Base-by-base conservation (phyloP, 2,888 invertebrate genomes). In the Diadegma fenestrale region DNA sequence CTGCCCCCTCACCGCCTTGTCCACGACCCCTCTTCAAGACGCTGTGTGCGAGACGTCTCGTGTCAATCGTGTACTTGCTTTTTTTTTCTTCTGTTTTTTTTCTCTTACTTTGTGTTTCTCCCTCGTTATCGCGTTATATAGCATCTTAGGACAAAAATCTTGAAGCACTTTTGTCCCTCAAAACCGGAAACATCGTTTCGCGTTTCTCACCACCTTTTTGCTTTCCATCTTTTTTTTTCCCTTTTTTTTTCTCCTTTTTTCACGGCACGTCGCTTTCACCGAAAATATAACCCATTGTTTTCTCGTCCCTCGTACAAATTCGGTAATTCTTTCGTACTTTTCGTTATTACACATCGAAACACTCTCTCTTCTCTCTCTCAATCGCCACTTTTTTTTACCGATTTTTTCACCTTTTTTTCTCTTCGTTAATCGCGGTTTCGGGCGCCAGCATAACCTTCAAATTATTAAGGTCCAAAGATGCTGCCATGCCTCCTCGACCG, bases 401-500 rank as follows among this genome's bases (percentile, higher is more conserved):
- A 80, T 43, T 33, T 58, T 78, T 58, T 33, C 61, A 54, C 22
- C 8, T 68, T 43, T 43, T 76, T 51, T 63, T 54, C 41, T 54
- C 54, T 66, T 41, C 33, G 30, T 72, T 37, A 58, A 41, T 72
- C 68, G 73, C 37, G 86, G 86, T 84, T 80, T 82, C 75, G 75
- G 87, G 86, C 89, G 88, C 89, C 88, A 88, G 88, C 88, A 90
- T 91, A 91, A 91, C 89, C 89, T 90, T 89, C 81, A 88, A 90
- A 87, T 80, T 71, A 61, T 78, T 79, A 73, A 83, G 84, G 64
- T 86, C 80, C 84, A 54, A 72, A 77, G 80, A 84, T 68, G 80
- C 71, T 73, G 73, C 83, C 86, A 82, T 85, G 80, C 66, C 64
- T 79, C 86, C 77, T 81, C 84, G 81, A 85, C 81, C 73, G 61